Conservation (phyloP, 1,140 invertebrate species). For the Drosophila ogumai region DNA sequence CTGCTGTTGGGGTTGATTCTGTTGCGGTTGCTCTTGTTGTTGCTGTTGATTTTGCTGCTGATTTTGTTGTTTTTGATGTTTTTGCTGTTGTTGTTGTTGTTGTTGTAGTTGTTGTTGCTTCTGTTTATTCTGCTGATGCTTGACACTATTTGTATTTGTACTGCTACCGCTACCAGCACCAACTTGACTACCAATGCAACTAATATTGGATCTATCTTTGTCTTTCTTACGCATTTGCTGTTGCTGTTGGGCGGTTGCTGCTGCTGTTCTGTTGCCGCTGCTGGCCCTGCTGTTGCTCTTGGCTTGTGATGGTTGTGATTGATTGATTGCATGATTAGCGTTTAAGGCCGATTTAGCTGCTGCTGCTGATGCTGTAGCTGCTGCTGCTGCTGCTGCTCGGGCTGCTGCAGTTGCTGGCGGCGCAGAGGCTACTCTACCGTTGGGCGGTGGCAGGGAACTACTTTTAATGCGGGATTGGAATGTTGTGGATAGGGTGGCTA, state of each 20-base stretch:
- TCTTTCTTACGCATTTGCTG: conserved; percentile 80
- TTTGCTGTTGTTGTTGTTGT: conserved; percentile 37
- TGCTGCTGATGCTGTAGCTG: conserved; percentile 41
- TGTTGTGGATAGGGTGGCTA: conserved; percentile 86
- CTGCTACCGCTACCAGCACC: conserved; percentile 68
- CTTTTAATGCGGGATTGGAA: conserved; percentile 86
- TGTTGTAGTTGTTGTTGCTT: conserved; percentile 69
- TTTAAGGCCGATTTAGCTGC: conserved; percentile 66
- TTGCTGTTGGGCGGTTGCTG: conserved; percentile 29
- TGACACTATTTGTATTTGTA: conserved; percentile 70
- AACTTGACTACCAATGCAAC: conserved; percentile 76
- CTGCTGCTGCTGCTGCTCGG: conserved; percentile 35
- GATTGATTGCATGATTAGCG: conserved; percentile 75
- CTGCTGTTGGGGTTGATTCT: conserved; percentile 32
- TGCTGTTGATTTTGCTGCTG: conserved; percentile 18
- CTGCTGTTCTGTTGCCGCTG: conserved; percentile 37
- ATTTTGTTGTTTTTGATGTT: conserved; percentile 12
- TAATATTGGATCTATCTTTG: conserved; percentile 83
- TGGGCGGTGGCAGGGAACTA: conserved; percentile 85
- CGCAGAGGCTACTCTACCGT: conserved; percentile 81
- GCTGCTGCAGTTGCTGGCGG: conserved; percentile 61
- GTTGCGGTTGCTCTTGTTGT: conserved; percentile 35
- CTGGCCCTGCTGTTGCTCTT: conserved; percentile 56
- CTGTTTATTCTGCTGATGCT: conserved; percentile 79
- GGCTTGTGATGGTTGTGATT: conserved; percentile 73